phyloP scores from a whole-genome alignment of 2,797 vertebrate genomes.

The Bufotes viridis region DNA sequence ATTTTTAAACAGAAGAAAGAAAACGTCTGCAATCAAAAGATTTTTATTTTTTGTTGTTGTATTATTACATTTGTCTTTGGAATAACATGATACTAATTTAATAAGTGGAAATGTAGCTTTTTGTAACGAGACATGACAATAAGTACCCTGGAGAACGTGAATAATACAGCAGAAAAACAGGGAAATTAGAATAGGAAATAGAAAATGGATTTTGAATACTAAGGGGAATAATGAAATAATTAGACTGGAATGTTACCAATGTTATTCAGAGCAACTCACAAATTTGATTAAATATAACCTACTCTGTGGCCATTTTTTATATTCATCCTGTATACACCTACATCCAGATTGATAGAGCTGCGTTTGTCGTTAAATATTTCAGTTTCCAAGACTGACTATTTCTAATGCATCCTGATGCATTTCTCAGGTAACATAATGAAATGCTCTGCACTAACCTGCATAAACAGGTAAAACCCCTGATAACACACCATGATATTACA shows the following conservation, averaged over 20 bases:
- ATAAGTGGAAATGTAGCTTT: slow-evolving; percentile 43
- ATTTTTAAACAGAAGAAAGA: neutral
- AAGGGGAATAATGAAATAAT: slow-evolving; percentile 34
- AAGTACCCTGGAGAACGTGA: slow-evolving; percentile 4
- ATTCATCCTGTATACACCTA: neutral
- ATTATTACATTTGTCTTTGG: slow-evolving; percentile 17
- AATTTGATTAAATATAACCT: neutral
- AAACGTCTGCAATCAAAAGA: neutral
- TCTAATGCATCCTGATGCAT: too few relatives aligned
- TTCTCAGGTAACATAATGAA: too few relatives aligned
- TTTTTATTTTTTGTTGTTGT: slow-evolving; percentile 1
- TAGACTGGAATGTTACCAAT: slow-evolving; percentile 6
- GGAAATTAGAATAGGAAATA: slow-evolving; percentile 26
- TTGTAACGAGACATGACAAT: slow-evolving; percentile 45
- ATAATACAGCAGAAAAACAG: slow-evolving; percentile 34
- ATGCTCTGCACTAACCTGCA: too few relatives aligned
- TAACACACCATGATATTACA: too few relatives aligned
- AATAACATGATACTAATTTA: slow-evolving; percentile 30
- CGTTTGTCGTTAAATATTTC: neutral
- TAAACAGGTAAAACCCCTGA: too few relatives aligned
- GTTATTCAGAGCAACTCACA: neutral
- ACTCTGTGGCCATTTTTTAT: neutral
- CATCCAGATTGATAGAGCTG: neutral
- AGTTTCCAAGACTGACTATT: too few relatives aligned
- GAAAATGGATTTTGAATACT: slow-evolving; percentile 16